These are phyloP conservation scores for Gerris lacustris DNA, from an alignment of 2,888 invertebrate species.

Conservation along the genomic window DNA sequence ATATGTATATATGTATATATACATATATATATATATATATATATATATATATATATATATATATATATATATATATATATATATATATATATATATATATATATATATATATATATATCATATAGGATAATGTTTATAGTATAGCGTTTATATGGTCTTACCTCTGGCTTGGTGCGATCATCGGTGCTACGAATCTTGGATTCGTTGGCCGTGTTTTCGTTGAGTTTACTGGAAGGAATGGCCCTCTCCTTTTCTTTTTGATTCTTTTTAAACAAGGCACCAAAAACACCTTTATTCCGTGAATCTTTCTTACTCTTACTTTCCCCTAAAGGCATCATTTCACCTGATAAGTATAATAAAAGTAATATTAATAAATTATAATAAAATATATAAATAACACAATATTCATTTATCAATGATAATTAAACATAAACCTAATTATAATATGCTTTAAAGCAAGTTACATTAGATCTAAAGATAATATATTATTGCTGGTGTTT, in stretches of 20 bases:
- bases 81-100: too few species aligned
- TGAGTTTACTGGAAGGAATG: conserved; percentile 24
- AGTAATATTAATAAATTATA: background rate
- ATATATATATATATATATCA: too few species aligned
- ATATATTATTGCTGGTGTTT: too few species aligned
- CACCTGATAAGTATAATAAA: background rate
- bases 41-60: too few species aligned
- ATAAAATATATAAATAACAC: background rate
- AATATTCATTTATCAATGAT: background rate
- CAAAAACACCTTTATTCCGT: conserved; percentile 45
- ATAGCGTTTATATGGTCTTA: background rate
- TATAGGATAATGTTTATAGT: too few species aligned
- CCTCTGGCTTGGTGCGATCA: background rate
- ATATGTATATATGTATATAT: too few species aligned
- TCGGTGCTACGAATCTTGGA: conserved; percentile 29
- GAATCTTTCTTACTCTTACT: conserved; percentile 37
- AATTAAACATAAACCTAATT: too few species aligned
- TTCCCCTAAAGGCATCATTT: conserved; percentile 22
- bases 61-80: too few species aligned
- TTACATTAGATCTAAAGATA: too few species aligned
- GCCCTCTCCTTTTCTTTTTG: conserved; percentile 24
- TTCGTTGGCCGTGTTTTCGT: conserved; percentile 34
- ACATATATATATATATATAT: too few species aligned
- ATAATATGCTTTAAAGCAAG: too few species aligned
- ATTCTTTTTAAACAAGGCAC: conserved; percentile 32